A percentile compares a stretch with the other conserved stretches of the same genome.
These are phyloP conservation scores for Takifugu bimaculatus DNA, from an alignment of 2,113 vertebrate genomes.

Conservation along the genomic window DNA sequence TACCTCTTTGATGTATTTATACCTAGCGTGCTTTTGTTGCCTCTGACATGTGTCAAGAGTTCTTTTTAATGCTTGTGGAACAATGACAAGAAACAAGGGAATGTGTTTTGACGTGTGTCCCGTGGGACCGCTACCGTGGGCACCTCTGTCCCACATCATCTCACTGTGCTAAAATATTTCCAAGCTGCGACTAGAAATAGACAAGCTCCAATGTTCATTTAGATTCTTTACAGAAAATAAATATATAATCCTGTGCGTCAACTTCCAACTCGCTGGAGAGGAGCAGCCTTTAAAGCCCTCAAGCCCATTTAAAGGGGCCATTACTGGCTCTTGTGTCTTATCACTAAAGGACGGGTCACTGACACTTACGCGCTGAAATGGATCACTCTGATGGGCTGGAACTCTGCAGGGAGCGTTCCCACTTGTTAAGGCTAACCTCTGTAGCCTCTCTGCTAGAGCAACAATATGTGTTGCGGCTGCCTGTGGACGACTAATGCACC, in stretches of 20 bases:
- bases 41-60: conserved; percentile 3
- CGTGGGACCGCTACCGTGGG: conserved; percentile 15
- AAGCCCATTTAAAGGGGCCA: conserved; percentile 35
- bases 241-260: conserved; percentile 6
- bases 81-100: conserved; percentile 29
- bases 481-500: conserved; percentile 46
- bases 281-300: conserved; percentile 2
- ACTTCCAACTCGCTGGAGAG: background rate
- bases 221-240: conserved; percentile 1
- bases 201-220: conserved; percentile 6
- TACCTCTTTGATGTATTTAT: conserved; percentile 69
- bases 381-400: conserved; percentile 45
- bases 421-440: conserved; percentile 52
- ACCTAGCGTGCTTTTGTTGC: conserved; percentile 33
- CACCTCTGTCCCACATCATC: conserved; percentile 33
- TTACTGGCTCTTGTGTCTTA: conserved; percentile 38
- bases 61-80: conserved; percentile 20
- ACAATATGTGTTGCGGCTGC: conserved; percentile 39
- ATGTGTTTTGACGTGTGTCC: conserved; percentile 49
- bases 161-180: conserved; percentile 5
- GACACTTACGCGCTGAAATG: conserved; percentile 59
- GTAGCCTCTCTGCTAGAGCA: conserved; percentile 42
- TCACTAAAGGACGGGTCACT: conserved; percentile 47
- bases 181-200: conserved; percentile 22
- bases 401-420: conserved; percentile 55